Base-by-base conservation (phyloP, 2,797 vertebrate genomes). In the Eutrigla gurnardus region DNA sequence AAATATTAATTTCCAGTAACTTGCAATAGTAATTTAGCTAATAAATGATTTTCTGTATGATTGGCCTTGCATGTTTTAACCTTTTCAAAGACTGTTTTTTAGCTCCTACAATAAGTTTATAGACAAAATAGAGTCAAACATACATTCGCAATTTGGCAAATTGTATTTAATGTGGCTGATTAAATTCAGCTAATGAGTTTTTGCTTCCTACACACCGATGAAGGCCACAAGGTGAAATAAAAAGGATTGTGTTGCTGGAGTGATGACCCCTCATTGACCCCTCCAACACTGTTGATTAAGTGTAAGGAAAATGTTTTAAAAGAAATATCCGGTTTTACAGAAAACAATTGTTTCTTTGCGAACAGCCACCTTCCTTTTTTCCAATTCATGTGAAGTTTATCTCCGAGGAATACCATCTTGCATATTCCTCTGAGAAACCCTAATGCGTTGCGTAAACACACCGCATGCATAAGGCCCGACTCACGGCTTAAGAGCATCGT, bases 351-450 rank as follows among this genome's bases (percentile, higher is more conserved):
- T 77, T 60, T 71, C 69, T 66, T 70, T 75, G 50, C 64, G 49
- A 58, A 60, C 64, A 76, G 57, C 40, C 43, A 39, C 65, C 65
- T 57, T 73, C 52, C 64, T 63, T 9, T 4, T 69, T 40, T 25
- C 54, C 45, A 47, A 2, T 73, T 73, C 36, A 77, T 75, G 68
- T 78, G 18, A 80, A 67, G 66, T 43, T 57, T 37, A n/a, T 80
- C 87, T 88, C 82, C 3, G 13, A 64, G 73, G 84, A 83, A 70
- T 75, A 70, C 36, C 3, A 18, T 40, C 43, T 12, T 35, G 3
- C 67, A 50, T 75, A 76, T 81, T 86, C 82, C 86, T 77, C 0
- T 1, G 87, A 83, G 86, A 58, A 37, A 73, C 65, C 40, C 7
- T 57, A 25, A 25, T 40, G 64, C 62, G 57, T 62, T 79, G 69